Percentiles rank a stretch among this genome's conserved stretches.
These are phyloP conservation scores for Scaptodrosophila lebanonensis DNA, from an alignment of 1,140 invertebrate genomes.

Conservation along the genomic window DNA sequence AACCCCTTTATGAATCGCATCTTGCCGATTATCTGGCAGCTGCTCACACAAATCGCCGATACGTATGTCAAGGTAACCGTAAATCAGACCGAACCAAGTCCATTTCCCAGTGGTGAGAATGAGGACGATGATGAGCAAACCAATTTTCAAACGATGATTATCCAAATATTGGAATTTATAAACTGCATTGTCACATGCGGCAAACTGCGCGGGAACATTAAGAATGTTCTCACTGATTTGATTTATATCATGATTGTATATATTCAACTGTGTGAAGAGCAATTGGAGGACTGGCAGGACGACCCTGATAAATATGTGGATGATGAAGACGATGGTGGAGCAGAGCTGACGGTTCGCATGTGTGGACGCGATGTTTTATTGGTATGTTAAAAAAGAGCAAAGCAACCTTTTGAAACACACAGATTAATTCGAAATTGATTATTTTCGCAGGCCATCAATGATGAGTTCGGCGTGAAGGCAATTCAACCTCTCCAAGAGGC, in stretches of 20 bases:
- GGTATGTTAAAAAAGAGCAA: constrained; percentile 56
- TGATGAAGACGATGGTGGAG: constrained; percentile 86
- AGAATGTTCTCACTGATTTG: constrained; percentile 83
- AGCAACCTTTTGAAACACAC: not conserved
- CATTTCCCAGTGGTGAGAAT: constrained; percentile 48
- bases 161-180: constrained; percentile 88
- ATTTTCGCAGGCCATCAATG: constrained; percentile 79
- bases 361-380: constrained; percentile 85
- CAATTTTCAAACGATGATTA: constrained; percentile 86
- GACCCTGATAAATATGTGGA: constrained; percentile 88
- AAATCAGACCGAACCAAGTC: constrained; percentile 66
- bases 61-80: constrained; percentile 72
- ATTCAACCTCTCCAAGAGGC: constrained; percentile 82
- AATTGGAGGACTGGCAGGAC: constrained; percentile 83
- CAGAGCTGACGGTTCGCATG: constrained; percentile 85
- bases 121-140: constrained; percentile 81
- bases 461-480: constrained; percentile 81
- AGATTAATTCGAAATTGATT: not conserved
- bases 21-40: constrained; percentile 84
- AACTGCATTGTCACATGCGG: constrained; percentile 81
- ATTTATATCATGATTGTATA: constrained; percentile 85
- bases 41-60: constrained; percentile 84
- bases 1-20: constrained; percentile 82
- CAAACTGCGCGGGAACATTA: constrained; percentile 81
- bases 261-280: constrained; percentile 86